Conservation (phyloP, 2,113 vertebrate genomes). For the Hippocampus barbouri region DNA sequence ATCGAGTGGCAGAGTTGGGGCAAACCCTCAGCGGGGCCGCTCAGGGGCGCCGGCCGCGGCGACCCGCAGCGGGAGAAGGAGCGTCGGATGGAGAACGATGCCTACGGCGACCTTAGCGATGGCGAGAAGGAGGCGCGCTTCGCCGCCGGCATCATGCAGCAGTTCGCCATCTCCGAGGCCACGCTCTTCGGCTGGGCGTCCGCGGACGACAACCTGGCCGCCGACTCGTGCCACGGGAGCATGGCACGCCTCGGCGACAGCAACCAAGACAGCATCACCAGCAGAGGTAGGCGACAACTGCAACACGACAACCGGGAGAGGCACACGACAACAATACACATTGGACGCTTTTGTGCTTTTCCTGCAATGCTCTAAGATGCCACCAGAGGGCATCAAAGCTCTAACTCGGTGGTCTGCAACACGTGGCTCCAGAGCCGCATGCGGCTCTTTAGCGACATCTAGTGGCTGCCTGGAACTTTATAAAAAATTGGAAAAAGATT, state of each 20-base stretch:
- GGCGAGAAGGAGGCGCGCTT: slow-evolving; percentile 97
- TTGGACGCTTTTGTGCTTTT: not conserved
- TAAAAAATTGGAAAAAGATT: too few species aligned
- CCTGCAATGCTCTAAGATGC: too few species aligned
- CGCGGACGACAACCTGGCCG: slow-evolving; percentile 90
- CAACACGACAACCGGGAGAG: not conserved
- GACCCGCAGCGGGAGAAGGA: slow-evolving; percentile 83
- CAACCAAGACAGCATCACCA: slow-evolving; percentile 89
- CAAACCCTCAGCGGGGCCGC: slow-evolving; percentile 70
- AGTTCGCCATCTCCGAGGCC: slow-evolving; percentile 95
- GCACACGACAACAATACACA: not conserved
- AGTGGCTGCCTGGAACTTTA: too few species aligned
- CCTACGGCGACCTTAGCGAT: slow-evolving; percentile 93
- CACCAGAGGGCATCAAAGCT: too few species aligned
- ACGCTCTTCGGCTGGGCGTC: slow-evolving; percentile 95
- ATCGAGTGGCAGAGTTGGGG: slow-evolving; percentile 99
- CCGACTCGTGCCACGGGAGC: slow-evolving; percentile 89
- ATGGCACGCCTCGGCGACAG: slow-evolving; percentile 86
- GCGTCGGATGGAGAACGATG: slow-evolving; percentile 84
- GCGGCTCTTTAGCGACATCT: too few species aligned
- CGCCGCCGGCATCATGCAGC: slow-evolving; percentile 91
- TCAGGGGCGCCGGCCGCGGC: slow-evolving; percentile 62
- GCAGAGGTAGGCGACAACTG: slow-evolving; percentile 63
- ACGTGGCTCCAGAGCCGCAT: too few species aligned
- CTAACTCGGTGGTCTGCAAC: too few species aligned